Evolutionary conservation across 92 coral and sea anemone genomes (phyloP), one percentile per base, ranked within the genome.

Genomic region (Palythoa grandis): DNA sequence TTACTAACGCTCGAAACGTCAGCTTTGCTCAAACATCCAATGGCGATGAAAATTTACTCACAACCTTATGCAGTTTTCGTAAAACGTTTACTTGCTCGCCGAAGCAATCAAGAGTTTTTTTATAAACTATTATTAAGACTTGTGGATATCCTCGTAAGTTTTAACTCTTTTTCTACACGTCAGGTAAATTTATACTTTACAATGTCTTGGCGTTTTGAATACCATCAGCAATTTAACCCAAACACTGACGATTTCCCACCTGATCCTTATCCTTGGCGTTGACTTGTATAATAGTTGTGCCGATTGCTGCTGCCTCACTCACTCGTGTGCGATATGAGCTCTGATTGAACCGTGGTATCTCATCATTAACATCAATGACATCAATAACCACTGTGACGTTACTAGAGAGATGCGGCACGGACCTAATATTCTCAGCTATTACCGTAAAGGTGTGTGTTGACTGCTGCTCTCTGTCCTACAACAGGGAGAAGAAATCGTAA

Each of bases 381-480:
- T 90, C 80, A 53, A 97, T 89, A 4, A 60, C 70, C 5, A 94
- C 88, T 15, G 90, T 73, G 20, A 83, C 78, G 56, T 66, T 75
- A 43, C 94, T 89, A 70, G 86, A 88, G 79, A 95, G 69, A 82
- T 79, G 88, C 4, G 95, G 90, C 54, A 85, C 61, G 38, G 94
- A 90, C 15, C 92, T 53, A 37, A 85, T 83, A 85, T 97, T 97
- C 80, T 94, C 92, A 20, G 98, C 99, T 24, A 87, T 74, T 52
- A 97, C 97, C 43, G 92, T 95, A 58, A 97, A 82, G 83, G 80
- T 88, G 77, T 95, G 92, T 17, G 58, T 39, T 70, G 91, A 66
- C 69, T 79, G 58, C 20, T 92, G 53, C 73, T 90, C 97, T 74
- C 92, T 89, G 78, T 89, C 92, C 98, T 94, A 77, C 43, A 74